Evolutionary conservation across 2,797 vertebrate species (phyloP).

Genomic region (Sphenodon punctatus): DNA sequence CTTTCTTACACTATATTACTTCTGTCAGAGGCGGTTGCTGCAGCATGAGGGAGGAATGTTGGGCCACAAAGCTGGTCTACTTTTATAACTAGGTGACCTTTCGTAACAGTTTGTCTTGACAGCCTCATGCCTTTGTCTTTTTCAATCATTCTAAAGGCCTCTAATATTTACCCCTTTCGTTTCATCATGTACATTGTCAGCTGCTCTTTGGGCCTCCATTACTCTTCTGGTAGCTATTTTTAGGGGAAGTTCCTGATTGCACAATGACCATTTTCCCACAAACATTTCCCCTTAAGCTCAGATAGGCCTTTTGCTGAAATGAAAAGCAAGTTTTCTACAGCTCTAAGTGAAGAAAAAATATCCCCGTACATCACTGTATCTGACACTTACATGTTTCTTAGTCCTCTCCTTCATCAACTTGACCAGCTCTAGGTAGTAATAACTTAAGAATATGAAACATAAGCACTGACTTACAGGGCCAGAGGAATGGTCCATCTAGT

Average conservation of each 20-base stretch:
- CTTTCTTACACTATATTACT: background rate
- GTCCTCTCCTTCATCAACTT: background rate
- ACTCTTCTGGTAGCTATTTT: background rate
- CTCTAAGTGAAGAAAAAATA: background rate
- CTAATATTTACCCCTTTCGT: background rate
- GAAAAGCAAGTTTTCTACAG: background rate
- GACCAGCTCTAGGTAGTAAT: no score
- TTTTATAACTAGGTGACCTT: background rate
- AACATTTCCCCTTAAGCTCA: background rate
- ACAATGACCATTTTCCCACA: background rate
- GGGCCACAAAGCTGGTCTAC: background rate
- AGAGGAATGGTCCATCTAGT: no score
- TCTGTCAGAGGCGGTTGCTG: background rate
- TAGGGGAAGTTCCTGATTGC: background rate
- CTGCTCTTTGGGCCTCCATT: background rate
- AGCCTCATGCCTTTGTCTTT: background rate
- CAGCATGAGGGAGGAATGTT: background rate
- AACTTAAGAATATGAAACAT: background rate
- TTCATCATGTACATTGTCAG: background rate
- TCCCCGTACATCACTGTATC: background rate
- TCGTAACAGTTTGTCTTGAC: background rate
- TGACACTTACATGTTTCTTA: no score
- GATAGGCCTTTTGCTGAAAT: background rate
- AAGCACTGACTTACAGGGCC: no score
- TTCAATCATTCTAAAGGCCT: background rate